Evolutionary conservation across 2,888 invertebrate genomes (phyloP).

Genomic region (Dioctria rufipes): DNA sequence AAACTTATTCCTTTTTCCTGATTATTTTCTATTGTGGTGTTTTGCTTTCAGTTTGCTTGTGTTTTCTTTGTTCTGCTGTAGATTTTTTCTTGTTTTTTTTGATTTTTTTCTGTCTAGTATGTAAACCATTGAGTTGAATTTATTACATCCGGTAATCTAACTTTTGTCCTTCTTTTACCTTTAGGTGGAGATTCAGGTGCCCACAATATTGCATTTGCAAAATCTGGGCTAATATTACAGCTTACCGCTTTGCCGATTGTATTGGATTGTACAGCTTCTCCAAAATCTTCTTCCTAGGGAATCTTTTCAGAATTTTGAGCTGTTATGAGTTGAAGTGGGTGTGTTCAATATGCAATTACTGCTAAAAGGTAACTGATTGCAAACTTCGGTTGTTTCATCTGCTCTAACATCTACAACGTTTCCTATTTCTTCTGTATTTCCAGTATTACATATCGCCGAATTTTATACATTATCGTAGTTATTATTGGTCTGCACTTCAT

Average conservation of each 20-base stretch:
- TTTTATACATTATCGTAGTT: neutral
- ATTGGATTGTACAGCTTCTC: neutral
- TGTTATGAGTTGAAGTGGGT: too few relatives aligned
- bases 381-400: neutral
- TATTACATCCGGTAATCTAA: neutral
- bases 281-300: neutral
- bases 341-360: too few relatives aligned
- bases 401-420: neutral
- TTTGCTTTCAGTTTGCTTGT: too few relatives aligned
- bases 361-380: too few relatives aligned
- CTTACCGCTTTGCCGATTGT: neutral
- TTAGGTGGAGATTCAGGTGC: neutral
- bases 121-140: neutral
- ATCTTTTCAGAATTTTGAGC: neutral
- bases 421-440: neutral
- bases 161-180: neutral
- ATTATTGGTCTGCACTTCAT: neutral
- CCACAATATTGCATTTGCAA: neutral
- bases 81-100: too few relatives aligned
- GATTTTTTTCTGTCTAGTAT: too few relatives aligned
- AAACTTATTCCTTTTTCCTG: too few relatives aligned
- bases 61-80: too few relatives aligned
- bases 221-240: neutral
- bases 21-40: too few relatives aligned
- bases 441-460: neutral